Conservation (phyloP, 1,140 invertebrate genomes). For the Drosophila tani region DNA sequence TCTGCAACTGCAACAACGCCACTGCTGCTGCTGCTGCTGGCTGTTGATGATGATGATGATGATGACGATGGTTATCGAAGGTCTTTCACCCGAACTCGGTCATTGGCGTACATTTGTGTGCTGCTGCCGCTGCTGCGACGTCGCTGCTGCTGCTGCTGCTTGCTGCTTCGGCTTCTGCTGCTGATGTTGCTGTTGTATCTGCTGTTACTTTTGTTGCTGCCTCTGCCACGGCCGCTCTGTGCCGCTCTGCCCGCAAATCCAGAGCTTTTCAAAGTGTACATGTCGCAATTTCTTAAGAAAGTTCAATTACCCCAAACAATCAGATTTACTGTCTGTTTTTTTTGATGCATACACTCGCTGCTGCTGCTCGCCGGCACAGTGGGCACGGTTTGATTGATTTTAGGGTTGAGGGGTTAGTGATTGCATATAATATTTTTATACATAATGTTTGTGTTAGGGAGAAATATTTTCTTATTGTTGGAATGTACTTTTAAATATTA, state of each 20-base stretch:
- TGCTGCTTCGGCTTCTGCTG: slow-evolving; percentile 29
- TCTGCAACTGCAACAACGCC: slow-evolving; percentile 67
- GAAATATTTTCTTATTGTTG: no score
- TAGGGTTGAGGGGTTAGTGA: no score
- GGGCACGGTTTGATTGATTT: neutral
- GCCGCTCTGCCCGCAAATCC: slow-evolving; percentile 75
- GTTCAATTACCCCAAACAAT: slow-evolving; percentile 85
- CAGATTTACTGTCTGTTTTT: slow-evolving; percentile 85
- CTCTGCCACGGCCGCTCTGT: slow-evolving; percentile 55
- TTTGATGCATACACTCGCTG: slow-evolving; percentile 82
- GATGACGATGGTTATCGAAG: slow-evolving; percentile 85
- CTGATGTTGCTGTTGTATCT: slow-evolving; percentile 43
- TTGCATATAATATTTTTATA: neutral
- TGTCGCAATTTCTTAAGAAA: slow-evolving; percentile 85
- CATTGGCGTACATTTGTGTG: slow-evolving; percentile 85
- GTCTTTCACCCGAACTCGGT: slow-evolving; percentile 85
- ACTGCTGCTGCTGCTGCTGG: slow-evolving; percentile 61
- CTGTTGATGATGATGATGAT: slow-evolving; percentile 80
- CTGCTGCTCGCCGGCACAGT: slow-evolving; percentile 37
- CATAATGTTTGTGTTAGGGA: no score
- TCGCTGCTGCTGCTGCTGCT: slow-evolving; percentile 24
- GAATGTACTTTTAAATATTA: no score
- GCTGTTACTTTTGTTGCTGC: slow-evolving; percentile 47
- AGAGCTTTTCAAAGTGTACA: slow-evolving; percentile 85
- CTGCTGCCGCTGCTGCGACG: slow-evolving; percentile 45